Conservation (phyloP, 2,888 invertebrate genomes). For the Melanostoma mellinum region DNA sequence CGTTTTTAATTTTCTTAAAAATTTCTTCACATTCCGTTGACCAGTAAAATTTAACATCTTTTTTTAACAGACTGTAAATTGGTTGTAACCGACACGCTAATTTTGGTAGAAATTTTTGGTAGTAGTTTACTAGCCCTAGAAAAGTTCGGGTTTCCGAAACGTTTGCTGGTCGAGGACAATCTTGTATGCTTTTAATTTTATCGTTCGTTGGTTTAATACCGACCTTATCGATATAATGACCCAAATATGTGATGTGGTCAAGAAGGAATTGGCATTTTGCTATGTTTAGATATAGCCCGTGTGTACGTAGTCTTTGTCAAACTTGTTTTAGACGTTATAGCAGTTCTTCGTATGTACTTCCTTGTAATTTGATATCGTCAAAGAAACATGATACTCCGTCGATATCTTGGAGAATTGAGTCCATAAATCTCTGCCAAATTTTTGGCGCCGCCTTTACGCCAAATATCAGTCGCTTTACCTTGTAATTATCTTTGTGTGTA, state of each 20-base stretch:
- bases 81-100: slow-evolving; percentile 2
- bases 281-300: not conserved
- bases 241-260: slow-evolving; percentile 25
- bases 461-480: slow-evolving; percentile 24
- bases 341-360: slow-evolving; percentile 12
- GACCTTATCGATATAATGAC: slow-evolving; percentile 20
- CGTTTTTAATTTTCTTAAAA: not conserved
- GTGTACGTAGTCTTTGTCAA: not conserved
- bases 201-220: slow-evolving; percentile 38
- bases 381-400: slow-evolving; percentile 25
- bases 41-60: slow-evolving; percentile 7
- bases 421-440: slow-evolving; percentile 19
- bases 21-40: not conserved
- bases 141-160: slow-evolving; percentile 23
- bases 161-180: slow-evolving; percentile 43
- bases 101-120: not conserved
- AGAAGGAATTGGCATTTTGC: slow-evolving; percentile 22
- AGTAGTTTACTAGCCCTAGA: not conserved
- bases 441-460: slow-evolving; percentile 15
- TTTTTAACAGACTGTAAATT: slow-evolving; percentile 2
- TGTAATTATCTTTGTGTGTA: slow-evolving; percentile 11
- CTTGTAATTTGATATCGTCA: slow-evolving; percentile 30
- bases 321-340: too few species aligned
- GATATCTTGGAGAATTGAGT: slow-evolving; percentile 13
- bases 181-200: slow-evolving; percentile 30